Percentiles rank a stretch among this genome's conserved stretches.
Evolutionary conservation across 2,888 invertebrate species (phyloP).

Genomic region (Tenthredo distinguenda): DNA sequence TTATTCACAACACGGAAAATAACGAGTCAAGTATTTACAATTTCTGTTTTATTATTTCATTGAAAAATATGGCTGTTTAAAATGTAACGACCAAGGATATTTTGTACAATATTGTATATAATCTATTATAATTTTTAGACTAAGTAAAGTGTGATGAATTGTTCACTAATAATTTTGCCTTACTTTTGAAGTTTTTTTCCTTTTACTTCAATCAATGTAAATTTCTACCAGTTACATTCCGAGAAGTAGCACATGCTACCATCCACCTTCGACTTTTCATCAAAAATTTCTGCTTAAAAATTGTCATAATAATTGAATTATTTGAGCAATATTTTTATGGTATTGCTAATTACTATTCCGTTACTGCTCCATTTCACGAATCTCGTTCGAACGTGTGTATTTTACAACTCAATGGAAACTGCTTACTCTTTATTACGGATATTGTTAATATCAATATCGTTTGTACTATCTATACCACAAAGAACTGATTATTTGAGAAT

Average conservation of each 20-base stretch:
- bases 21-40: background rate
- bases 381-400: background rate
- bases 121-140: conserved; percentile 36
- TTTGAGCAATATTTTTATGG: conserved; percentile 50
- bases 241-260: background rate
- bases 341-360: conserved; percentile 35
- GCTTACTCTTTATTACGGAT: background rate
- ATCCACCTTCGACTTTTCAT: background rate
- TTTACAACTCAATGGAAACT: background rate
- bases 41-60: conserved; percentile 37
- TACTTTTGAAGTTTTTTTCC: background rate
- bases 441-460: conserved; percentile 30
- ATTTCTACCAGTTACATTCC: conserved; percentile 7
- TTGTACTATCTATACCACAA: conserved; percentile 37
- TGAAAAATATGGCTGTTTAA: conserved; percentile 38
- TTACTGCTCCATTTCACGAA: background rate
- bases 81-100: conserved; percentile 24
- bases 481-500: background rate
- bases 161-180: background rate
- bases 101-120: conserved; percentile 18
- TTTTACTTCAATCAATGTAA: background rate
- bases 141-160: background rate
- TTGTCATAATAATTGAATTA: conserved; percentile 46
- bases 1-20: conserved; percentile 7
- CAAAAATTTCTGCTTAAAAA: conserved; percentile 6